phyloP scores from a whole-genome alignment of 2,797 vertebrate species.

The Myripristis murdjan region DNA sequence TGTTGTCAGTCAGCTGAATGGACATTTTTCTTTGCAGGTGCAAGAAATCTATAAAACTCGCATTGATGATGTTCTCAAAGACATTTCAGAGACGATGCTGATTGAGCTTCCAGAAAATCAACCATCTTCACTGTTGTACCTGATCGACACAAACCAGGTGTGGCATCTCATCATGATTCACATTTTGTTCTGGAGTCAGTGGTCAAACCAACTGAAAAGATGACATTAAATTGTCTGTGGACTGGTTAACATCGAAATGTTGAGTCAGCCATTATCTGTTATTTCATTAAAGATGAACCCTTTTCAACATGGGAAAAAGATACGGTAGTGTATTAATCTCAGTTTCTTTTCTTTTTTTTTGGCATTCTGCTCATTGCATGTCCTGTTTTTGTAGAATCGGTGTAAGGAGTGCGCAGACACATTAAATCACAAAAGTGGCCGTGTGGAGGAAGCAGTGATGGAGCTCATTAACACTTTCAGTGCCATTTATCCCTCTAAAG shows the following conservation, averaged over 20 bases:
- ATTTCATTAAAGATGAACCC: neutral
- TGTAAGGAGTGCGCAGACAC: slow-evolving; percentile 81
- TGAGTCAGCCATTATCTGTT: neutral
- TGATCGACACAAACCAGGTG: slow-evolving; percentile 86
- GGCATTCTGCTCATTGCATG: neutral
- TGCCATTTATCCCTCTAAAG: slow-evolving; percentile 76
- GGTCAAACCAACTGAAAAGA: neutral
- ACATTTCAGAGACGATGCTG: slow-evolving; percentile 85
- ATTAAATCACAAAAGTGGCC: slow-evolving; percentile 83
- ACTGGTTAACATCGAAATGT: no score
- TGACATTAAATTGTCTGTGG: neutral
- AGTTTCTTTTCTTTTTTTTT: neutral
- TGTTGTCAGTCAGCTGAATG: neutral
- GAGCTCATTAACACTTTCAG: slow-evolving; percentile 84
- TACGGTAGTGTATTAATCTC: no score
- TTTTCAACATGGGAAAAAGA: neutral
- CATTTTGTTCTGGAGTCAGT: no score
- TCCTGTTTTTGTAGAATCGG: slow-evolving; percentile 71
- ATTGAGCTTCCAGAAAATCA: slow-evolving; percentile 80
- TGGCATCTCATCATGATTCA: neutral
- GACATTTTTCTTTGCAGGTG: slow-evolving; percentile 74
- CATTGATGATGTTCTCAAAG: slow-evolving; percentile 84
- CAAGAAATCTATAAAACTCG: slow-evolving; percentile 80
- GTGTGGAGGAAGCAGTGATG: slow-evolving; percentile 83
- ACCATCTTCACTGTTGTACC: slow-evolving; percentile 74